Base-by-base conservation (phyloP, 2,113 vertebrate species). In the Melanotaenia duboulayi region DNA sequence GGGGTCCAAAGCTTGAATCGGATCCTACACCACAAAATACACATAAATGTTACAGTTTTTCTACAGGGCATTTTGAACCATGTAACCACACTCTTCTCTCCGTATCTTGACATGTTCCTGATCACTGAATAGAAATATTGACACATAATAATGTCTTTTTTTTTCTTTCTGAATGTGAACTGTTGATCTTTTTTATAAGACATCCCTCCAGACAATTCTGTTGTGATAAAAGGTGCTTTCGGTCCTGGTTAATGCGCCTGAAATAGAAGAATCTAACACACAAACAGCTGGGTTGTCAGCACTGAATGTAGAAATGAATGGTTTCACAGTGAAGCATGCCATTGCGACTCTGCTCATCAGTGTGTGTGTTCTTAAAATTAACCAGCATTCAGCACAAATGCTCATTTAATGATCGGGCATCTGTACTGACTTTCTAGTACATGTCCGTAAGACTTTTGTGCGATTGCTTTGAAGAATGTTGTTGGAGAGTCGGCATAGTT, bases 291-390 rank as follows among this genome's bases (percentile, higher is more conserved):
- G 78, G 75, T 74, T 71, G 71, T 89, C 76, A 60, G 74, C 80
- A 74, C 75, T 89, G 86, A 91, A 92, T 91, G 90, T 92, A 87
- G 70, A 87, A 82, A 74, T 49, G 68, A 79, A 63, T 58, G 57
- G 50, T 80, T 83, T 83, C 78, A 84, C 75, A 42, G 54, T 68
- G 11, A 61, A 37, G 42, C 73, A 66, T 68, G 13, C 58, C 65
- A 59, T 62, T 58, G 86, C 84, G 83, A 76, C 81, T 84, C 81
- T 81, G 75, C 62, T 75, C 71, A 84, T 70, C 50, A 49, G 70
- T 65, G 65, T 62, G 70, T 65, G 46, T 52, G 65, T 75, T 48
- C 74, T 79, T 17, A 71, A 77, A 8, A 64, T 46, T 57, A 88
- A 90, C 82, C 85, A 90, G 88, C 89, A 77, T 74, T 80, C 61